Evolutionary conservation across 2,888 invertebrate species (phyloP), one percentile per base, ranked within the genome.

Genomic region (Venustoraphidia nigricollis): DNA sequence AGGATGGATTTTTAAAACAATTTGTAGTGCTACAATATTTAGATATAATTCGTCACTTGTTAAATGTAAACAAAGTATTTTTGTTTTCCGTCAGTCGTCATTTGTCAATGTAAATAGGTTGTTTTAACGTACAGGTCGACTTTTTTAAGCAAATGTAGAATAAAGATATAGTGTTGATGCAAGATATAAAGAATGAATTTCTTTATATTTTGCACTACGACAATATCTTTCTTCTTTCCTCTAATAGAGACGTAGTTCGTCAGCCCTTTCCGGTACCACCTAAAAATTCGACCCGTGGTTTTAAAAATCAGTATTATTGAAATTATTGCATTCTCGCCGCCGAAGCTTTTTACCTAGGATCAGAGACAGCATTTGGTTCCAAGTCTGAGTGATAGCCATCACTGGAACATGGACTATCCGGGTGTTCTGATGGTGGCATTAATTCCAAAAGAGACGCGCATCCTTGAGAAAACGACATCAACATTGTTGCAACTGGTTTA

Each of bases 331-430:
- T 56, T 52, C 68, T 68, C 49, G 68, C 68, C 44, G 58, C 60
- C 34, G 61, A 57, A 8, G 65, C 66, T 51, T 6, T 6, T 27
- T 43, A 47, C 47, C 47, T 41, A 35, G 47, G 47, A 38, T 47
- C 47, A n/a, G 47, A 47, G 27, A 47, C 43, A 2, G 47, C 47
- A 36, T 66, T 66, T 53, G 57, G 58, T 57, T 88, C 88, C 13
- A 83, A 79, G 64, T 88, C 89, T 0, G 86, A 86, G 60, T 89
- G 88, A 64, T 89, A 89, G 11, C 88, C 88, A 55, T 89, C 88
- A 60, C 86, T 86, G 57, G 75, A 75, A 58, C 76, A 72, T 46
- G 71, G 69, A 54, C 69, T 66, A 43, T 67, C 66, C 4, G 65
- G 62, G 45, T 64, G 68, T 70, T 67, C 60, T 13, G 62, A 62